These are phyloP conservation scores for Enteromius mattozi DNA, from an alignment of 2,797 vertebrate species.

Conservation along the genomic window DNA sequence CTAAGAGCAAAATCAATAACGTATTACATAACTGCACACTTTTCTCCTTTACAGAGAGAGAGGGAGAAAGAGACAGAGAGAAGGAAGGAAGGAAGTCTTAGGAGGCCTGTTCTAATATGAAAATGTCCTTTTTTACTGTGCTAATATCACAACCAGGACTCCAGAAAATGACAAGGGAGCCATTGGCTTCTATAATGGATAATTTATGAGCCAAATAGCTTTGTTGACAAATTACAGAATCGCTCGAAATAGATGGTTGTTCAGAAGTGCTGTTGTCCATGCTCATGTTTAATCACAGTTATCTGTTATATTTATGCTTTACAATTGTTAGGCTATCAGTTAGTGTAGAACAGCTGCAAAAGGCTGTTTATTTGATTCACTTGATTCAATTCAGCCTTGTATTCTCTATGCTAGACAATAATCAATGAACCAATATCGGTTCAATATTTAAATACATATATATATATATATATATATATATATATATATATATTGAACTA, in stretches of 20 bases:
- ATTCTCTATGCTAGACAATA: not conserved
- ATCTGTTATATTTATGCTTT: not conserved
- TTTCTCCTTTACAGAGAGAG: slow-evolving; percentile 57
- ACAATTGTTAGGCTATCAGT: not conserved
- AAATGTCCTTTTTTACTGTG: slow-evolving; percentile 10
- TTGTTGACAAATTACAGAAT: slow-evolving; percentile 16
- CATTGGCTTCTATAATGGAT: not conserved
- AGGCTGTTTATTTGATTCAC: not conserved
- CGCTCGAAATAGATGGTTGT: not conserved
- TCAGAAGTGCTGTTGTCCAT: not conserved
- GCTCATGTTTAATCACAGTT: not conserved
- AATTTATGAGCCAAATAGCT: slow-evolving; percentile 17
- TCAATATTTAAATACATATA: too few relatives aligned
- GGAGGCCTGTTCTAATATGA: slow-evolving; percentile 16
- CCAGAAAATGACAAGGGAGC: not conserved
- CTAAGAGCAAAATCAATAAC: slow-evolving; percentile 81
- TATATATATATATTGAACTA: not conserved
- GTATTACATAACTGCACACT: slow-evolving; percentile 78
- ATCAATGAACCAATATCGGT: not conserved
- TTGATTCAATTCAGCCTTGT: not conserved
- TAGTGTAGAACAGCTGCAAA: not conserved
- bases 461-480: too few relatives aligned
- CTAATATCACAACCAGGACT: not conserved
- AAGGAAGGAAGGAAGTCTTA: not conserved
- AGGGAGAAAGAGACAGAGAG: slow-evolving; percentile 11